A percentile compares a stretch with the other conserved stretches of the same genome.
These are phyloP conservation scores for Lasioglossum marginatum DNA, from an alignment of 2,888 invertebrate genomes.

Conservation along the genomic window DNA sequence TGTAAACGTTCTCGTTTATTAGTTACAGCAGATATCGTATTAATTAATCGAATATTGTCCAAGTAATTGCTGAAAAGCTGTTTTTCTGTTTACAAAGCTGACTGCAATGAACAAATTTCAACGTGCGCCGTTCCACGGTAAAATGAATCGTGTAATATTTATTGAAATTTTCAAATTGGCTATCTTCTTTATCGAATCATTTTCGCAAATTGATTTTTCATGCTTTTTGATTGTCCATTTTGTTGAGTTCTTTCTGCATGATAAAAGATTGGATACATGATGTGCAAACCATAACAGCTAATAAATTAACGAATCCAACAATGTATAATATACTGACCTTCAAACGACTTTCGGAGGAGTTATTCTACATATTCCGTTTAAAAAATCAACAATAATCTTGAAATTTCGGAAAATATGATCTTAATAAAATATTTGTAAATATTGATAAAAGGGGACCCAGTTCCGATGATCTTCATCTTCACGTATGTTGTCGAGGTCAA, in stretches of 20 bases:
- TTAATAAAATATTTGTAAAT: no score
- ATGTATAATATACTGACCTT: no score
- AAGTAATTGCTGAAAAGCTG: conserved; percentile 1
- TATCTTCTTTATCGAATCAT: background rate
- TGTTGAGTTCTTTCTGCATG: background rate
- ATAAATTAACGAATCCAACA: no score
- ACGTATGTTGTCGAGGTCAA: no score
- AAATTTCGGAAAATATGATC: no score
- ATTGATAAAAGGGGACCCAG: no score
- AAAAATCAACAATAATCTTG: no score
- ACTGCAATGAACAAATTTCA: background rate
- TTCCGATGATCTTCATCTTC: no score
- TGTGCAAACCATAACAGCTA: no score
- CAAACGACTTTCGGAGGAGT: no score
- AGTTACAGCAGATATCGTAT: background rate
- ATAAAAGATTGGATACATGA: background rate
- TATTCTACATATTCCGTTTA: no score
- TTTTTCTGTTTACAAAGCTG: background rate
- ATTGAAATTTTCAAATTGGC: background rate
- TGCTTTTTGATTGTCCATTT: background rate
- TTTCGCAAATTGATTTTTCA: background rate
- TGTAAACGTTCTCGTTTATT: background rate
- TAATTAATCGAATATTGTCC: background rate
- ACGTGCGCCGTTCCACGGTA: background rate
- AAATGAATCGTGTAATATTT: background rate